These are phyloP conservation scores for Timandra comae DNA, from an alignment of 2,888 invertebrate species.

Conservation along the genomic window DNA sequence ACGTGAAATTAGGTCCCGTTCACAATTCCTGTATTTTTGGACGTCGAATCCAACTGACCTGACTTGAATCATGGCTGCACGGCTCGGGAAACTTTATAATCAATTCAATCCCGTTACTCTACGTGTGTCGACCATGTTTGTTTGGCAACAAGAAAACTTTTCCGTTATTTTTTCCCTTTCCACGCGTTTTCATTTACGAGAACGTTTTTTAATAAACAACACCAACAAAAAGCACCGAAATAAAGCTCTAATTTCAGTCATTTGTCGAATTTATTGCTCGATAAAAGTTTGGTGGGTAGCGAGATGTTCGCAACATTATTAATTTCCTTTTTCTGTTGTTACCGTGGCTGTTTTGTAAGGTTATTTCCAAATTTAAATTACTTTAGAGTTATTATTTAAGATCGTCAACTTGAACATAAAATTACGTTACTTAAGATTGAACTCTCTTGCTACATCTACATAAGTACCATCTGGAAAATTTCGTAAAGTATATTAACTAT, in stretches of 20 bases:
- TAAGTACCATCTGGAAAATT: too few relatives aligned
- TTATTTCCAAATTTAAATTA: conserved; percentile 6
- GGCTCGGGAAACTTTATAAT: conserved; percentile 45
- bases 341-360: conserved; percentile 13
- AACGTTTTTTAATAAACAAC: conserved; percentile 37
- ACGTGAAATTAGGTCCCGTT: conserved; percentile 20
- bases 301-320: conserved; percentile 17
- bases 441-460: too few relatives aligned
- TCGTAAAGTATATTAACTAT: too few relatives aligned
- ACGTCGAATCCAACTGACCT: conserved; percentile 14
- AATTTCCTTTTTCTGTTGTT: conserved; percentile 17
- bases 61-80: conserved; percentile 19
- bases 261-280: conserved; percentile 26
- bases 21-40: conserved; percentile 14
- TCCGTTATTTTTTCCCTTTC: conserved; percentile 20
- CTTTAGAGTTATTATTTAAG: too few relatives aligned
- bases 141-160: conserved; percentile 47
- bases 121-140: conserved; percentile 37
- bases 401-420: too few relatives aligned
- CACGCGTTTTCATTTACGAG: conserved; percentile 22
- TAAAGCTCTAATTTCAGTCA: conserved; percentile 31
- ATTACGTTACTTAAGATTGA: too few relatives aligned
- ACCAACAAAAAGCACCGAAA: conserved; percentile 20
- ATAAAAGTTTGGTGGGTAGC: conserved; percentile 17
- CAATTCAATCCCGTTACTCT: conserved; percentile 45